Base-by-base conservation (phyloP, 2,797 vertebrate genomes). In the Knipowitschia caucasica region DNA sequence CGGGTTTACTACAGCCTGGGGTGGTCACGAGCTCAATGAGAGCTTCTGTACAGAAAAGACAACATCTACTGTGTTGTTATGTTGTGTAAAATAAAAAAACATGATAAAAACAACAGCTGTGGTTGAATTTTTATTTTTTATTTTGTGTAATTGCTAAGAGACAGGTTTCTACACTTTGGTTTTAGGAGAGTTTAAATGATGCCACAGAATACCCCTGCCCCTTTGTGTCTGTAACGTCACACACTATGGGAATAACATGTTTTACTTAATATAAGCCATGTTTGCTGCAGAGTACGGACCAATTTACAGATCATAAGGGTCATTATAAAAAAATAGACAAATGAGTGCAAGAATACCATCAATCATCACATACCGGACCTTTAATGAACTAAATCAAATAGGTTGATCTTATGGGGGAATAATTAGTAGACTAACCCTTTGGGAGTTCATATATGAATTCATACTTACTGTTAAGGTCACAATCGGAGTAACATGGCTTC, bases 21-120 rank as follows among this genome's bases (percentile, higher is more conserved):
- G 78, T 52, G 81, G 91, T 93, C 92, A 89, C 86, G 82, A 90
- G 90, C 89, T 90, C 84, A 50, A 23, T 51, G 61, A 71, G 79
- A 82, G 86, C 85, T 71, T 81, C 86, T 95, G 89, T 95, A 94
- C 90, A 94, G 88, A 93, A 88, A 89, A 88, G 76, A 89, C 88
- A 91, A 92, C 93, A 94, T 91, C 86, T 81, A 85, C 86, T 88
- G 90, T 94, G 92, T 93, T 94, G 89, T 92, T 93, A 90, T 89
- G 90, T 94, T 93, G 91, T 94, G 92, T 94, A 91, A 92, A 94
- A 94, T 92, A 88, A 86, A 86, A 71, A 83, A 71, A 59, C n/a
- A n/a, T n/a, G 89, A 91, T 86, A 91, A 91, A 89, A 86, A 90
- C 72, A 83, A 86, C 88, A 79, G 75, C 72, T 67, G 61, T 64